A percentile compares a stretch with the other conserved stretches of the same genome.
Evolutionary conservation across 2,888 invertebrate species (phyloP).

Genomic region (Apoderus coryli): DNA sequence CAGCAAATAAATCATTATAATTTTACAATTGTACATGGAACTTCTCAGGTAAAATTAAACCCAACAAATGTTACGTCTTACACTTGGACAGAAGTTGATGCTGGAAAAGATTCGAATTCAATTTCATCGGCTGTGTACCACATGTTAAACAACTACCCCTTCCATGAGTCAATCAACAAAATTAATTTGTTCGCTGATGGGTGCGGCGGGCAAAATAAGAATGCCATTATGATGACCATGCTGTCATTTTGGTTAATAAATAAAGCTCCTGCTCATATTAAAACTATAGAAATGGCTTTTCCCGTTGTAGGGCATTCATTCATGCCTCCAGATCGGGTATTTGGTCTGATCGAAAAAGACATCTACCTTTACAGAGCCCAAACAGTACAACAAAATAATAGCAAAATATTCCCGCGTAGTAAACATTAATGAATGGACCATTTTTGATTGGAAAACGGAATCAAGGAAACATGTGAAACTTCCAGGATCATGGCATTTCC

Average conservation of each 20-base stretch:
- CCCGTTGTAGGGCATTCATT: constrained; percentile 10
- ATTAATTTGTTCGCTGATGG: constrained; percentile 2
- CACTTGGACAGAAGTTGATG: constrained; percentile 4
- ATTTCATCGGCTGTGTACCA: constrained; percentile 1
- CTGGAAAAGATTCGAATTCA: constrained; percentile 10
- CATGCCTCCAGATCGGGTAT: constrained; percentile 9
- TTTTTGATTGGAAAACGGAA: constrained; percentile 4
- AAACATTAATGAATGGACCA: constrained; percentile 4
- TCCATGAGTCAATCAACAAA: neutral
- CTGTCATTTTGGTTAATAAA: no score
- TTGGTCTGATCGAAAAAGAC: constrained; percentile 10
- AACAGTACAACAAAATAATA: constrained; percentile 1
- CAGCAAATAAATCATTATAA: constrained; percentile 11
- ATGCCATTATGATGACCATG: no score
- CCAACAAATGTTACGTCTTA: constrained; percentile 4
- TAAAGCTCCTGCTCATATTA: no score
- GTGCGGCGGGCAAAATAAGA: no score
- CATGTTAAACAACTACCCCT: neutral
- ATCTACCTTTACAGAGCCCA: neutral
- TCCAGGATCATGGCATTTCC: constrained; percentile 7
- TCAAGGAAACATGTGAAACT: constrained; percentile 5
- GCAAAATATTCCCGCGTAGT: constrained; percentile 3
- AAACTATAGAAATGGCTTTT: constrained; percentile 7
- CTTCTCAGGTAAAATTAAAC: constrained; percentile 7
- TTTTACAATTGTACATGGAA: constrained; percentile 10